Conservation (phyloP, 2,888 invertebrate genomes). For the Phragmatobia fuliginosa region DNA sequence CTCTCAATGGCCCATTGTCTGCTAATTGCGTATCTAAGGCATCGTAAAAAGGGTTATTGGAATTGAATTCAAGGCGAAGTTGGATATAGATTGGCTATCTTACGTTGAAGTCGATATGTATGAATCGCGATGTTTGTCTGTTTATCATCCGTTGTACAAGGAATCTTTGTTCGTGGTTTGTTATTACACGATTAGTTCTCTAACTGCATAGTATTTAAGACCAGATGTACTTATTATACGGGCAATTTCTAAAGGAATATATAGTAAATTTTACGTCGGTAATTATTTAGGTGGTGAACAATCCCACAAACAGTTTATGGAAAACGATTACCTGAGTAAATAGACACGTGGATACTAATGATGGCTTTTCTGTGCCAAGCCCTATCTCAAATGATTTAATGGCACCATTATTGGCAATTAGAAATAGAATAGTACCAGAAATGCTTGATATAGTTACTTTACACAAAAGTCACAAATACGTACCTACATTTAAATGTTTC, state of each 20-base stretch:
- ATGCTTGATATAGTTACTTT: not conserved
- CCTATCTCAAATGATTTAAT: not conserved
- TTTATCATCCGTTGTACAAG: slow-evolving; percentile 12
- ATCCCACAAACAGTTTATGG: not conserved
- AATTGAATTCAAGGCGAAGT: slow-evolving; percentile 38
- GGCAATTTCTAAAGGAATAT: not conserved
- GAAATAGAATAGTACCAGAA: not conserved
- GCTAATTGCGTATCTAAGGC: slow-evolving; percentile 35
- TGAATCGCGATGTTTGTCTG: slow-evolving; percentile 14
- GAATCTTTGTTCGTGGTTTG: slow-evolving; percentile 12
- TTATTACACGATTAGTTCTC: slow-evolving; percentile 10
- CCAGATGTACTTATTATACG: not conserved
- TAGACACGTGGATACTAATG: not conserved
- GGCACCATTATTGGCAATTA: not conserved
- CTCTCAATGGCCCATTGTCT: slow-evolving; percentile 60
- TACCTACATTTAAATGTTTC: not conserved
- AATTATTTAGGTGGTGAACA: not conserved
- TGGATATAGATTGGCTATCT: slow-evolving; percentile 16
- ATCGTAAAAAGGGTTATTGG: slow-evolving; percentile 31
- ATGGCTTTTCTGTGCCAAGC: not conserved
- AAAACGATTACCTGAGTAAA: not conserved
- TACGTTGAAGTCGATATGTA: slow-evolving; percentile 18
- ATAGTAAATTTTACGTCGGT: not conserved
- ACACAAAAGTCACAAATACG: not conserved
- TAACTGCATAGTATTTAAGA: not conserved